Evolutionary conservation across 2,888 invertebrate genomes (phyloP).

Genomic region (Rhagonycha lutea): DNA sequence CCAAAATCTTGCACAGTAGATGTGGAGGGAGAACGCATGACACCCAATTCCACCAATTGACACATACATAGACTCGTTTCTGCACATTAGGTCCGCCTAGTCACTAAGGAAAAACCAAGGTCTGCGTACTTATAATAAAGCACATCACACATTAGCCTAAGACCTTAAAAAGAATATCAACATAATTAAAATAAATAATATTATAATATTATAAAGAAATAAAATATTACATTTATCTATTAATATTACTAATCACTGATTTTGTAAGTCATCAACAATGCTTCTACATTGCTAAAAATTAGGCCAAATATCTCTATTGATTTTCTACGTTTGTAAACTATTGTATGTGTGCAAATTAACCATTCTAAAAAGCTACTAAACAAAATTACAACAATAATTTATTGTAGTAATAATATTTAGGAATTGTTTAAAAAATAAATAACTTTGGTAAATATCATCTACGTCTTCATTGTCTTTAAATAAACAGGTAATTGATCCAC

Average conservation of each 20-base stretch:
- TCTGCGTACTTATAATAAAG: neutral
- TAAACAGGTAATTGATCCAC: neutral
- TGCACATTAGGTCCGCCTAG: no score
- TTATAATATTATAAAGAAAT: neutral
- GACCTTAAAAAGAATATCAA: neutral
- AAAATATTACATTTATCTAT: neutral
- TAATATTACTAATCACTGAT: neutral
- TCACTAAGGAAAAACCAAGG: no score
- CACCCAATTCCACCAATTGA: no score
- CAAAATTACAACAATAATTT: neutral
- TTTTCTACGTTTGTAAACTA: neutral
- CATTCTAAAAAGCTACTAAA: neutral
- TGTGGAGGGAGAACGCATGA: no score
- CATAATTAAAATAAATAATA: neutral
- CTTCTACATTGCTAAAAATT: neutral
- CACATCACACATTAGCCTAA: neutral
- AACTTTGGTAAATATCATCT: neutral
- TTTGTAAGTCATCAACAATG: neutral
- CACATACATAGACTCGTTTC: no score
- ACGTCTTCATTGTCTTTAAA: neutral
- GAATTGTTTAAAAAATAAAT: neutral
- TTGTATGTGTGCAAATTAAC: neutral
- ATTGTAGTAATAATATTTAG: neutral
- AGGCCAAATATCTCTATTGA: neutral
- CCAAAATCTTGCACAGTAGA: no score